phyloP scores from a whole-genome alignment of 2,888 invertebrate genomes.

The Pyrochroa serraticornis region DNA sequence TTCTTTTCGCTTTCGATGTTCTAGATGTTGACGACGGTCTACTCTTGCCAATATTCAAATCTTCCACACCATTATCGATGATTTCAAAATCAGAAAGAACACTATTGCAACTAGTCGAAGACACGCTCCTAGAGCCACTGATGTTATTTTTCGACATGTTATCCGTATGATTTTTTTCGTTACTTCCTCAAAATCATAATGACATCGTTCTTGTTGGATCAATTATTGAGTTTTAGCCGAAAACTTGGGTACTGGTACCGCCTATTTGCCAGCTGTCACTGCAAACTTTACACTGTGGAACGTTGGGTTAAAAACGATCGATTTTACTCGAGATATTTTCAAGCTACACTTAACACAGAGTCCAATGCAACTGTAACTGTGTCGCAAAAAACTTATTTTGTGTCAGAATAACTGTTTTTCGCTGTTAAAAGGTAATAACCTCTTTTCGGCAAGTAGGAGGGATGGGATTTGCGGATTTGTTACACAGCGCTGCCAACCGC shows the following conservation, averaged over 20 bases:
- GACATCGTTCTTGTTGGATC: slow-evolving; percentile 28
- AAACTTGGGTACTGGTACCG: slow-evolving; percentile 38
- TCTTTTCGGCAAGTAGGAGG: slow-evolving; percentile 54
- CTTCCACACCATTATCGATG: slow-evolving; percentile 55
- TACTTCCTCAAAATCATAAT: slow-evolving; percentile 25
- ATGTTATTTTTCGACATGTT: slow-evolving; percentile 52
- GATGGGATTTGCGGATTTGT: slow-evolving; percentile 40
- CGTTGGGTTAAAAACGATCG: slow-evolving; percentile 6
- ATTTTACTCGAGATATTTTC: background rate
- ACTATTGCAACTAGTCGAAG: slow-evolving; percentile 58
- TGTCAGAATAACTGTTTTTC: slow-evolving; percentile 47
- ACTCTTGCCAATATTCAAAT: slow-evolving; percentile 47
- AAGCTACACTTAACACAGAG: slow-evolving; percentile 19
- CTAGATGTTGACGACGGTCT: slow-evolving; percentile 59
- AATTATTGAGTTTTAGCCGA: slow-evolving; percentile 22
- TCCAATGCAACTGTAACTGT: slow-evolving; percentile 16
- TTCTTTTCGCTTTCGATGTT: slow-evolving; percentile 84
- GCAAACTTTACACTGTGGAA: slow-evolving; percentile 20
- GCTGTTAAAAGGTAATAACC: slow-evolving; percentile 50
- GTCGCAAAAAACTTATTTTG: slow-evolving; percentile 42
- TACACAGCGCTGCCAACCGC: slow-evolving; percentile 27
- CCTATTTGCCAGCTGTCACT: slow-evolving; percentile 50
- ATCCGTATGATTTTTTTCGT: slow-evolving; percentile 1
- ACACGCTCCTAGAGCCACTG: slow-evolving; percentile 56
- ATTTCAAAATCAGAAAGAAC: slow-evolving; percentile 54